A percentile compares a stretch with the other conserved stretches of the same genome.
phyloP scores from a whole-genome alignment of 1,140 invertebrate genomes.

The Achatina immaculata region DNA sequence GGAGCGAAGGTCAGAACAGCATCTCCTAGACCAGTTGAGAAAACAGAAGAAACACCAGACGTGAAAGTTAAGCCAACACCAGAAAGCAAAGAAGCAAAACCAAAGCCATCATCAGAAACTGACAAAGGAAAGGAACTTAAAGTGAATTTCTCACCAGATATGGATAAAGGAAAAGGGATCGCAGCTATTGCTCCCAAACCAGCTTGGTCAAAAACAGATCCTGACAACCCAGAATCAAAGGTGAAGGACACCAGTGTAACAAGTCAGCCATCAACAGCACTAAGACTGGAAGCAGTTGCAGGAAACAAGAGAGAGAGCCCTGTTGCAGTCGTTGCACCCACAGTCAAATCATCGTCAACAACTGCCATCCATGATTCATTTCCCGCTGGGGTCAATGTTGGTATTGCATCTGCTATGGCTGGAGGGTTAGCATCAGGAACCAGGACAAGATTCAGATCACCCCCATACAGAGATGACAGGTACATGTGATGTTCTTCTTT shows the following conservation, averaged over 20 bases:
- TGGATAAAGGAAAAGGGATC: background rate
- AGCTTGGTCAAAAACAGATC: background rate
- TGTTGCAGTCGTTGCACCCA: conserved; percentile 14
- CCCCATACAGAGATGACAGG: conserved; percentile 49
- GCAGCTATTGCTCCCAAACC: background rate
- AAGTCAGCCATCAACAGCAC: background rate
- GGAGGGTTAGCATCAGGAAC: conserved; percentile 31
- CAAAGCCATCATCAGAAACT: background rate
- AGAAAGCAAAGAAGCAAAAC: background rate
- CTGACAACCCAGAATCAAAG: background rate
- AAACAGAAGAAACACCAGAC: background rate
- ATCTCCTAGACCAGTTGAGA: background rate
- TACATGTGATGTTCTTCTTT: conserved; percentile 15
- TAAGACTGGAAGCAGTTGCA: background rate
- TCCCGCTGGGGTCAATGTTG: background rate
- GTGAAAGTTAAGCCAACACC: background rate
- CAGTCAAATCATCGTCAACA: conserved; percentile 14
- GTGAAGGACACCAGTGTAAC: background rate
- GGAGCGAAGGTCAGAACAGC: background rate
- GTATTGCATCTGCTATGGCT: background rate
- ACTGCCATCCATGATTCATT: background rate
- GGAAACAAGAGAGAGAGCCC: conserved; percentile 25
- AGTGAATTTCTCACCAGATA: conserved; percentile 9
- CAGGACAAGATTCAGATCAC: conserved; percentile 48
- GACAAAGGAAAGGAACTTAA: background rate